phyloP scores from a whole-genome alignment of 2,888 invertebrate genomes.

The Liposcelis brunnea region DNA sequence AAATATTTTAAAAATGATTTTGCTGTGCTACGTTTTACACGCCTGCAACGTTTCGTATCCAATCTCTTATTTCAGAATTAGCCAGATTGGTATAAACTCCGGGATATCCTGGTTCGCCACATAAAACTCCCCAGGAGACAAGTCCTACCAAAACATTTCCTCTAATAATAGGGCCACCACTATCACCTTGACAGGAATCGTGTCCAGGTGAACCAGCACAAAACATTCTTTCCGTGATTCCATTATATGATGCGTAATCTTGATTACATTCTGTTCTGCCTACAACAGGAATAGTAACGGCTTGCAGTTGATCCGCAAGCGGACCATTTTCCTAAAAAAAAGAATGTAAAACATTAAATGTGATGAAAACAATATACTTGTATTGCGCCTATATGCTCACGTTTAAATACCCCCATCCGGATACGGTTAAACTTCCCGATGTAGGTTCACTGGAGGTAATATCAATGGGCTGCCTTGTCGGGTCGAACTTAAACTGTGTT shows the following conservation, averaged over 20 bases:
- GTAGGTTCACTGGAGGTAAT: too few relatives aligned
- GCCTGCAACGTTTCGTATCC: too few relatives aligned
- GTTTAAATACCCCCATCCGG: slow-evolving; percentile 8
- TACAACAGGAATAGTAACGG: slow-evolving; percentile 10
- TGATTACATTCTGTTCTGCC: slow-evolving; percentile 7
- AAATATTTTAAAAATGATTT: too few relatives aligned
- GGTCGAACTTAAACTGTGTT: too few relatives aligned
- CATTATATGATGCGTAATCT: neutral
- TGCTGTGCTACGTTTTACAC: too few relatives aligned
- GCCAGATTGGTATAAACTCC: slow-evolving; percentile 13
- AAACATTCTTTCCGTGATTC: slow-evolving; percentile 11
- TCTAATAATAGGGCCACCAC: slow-evolving; percentile 24
- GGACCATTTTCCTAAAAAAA: neutral
- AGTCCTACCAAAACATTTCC: slow-evolving; percentile 22
- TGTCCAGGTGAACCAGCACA: slow-evolving; percentile 11
- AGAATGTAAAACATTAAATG: neutral
- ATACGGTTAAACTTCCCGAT: too few relatives aligned
- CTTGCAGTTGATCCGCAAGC: slow-evolving; percentile 4
- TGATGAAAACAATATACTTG: too few relatives aligned
- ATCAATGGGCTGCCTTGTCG: neutral
- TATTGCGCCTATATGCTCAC: neutral
- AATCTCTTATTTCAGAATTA: too few relatives aligned
- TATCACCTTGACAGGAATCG: slow-evolving; percentile 23
- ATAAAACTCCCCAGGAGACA: slow-evolving; percentile 27
- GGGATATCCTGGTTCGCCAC: slow-evolving; percentile 20